Conservation (phyloP, 2,888 invertebrate genomes). For the Myopa tessellatipennis region DNA sequence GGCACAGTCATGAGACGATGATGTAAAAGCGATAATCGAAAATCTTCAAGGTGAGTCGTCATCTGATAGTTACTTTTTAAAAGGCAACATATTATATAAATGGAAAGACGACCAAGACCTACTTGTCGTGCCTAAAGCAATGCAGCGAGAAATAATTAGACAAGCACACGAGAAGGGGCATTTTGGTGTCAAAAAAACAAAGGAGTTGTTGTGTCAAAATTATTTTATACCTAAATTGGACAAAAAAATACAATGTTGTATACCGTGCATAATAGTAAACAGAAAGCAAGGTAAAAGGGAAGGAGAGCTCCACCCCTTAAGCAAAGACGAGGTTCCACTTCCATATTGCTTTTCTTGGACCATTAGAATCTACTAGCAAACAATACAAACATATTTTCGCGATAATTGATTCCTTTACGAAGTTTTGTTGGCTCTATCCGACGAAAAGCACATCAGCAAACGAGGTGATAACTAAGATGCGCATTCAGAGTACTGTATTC, state of each 20-base stretch:
- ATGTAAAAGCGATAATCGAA: constrained; percentile 41
- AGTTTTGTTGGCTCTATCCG: constrained; percentile 63
- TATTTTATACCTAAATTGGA: constrained; percentile 40
- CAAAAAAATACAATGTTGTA: constrained; percentile 39
- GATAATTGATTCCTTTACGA: constrained; percentile 61
- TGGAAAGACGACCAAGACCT: constrained; percentile 42
- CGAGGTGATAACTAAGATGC: constrained; percentile 57
- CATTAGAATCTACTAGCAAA: constrained; percentile 53
- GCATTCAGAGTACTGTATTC: constrained; percentile 56
- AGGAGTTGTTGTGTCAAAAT: constrained; percentile 33
- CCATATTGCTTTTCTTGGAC: constrained; percentile 61
- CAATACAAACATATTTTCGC: constrained; percentile 56
- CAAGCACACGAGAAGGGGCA: constrained; percentile 48
- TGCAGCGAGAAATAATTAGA: constrained; percentile 46
- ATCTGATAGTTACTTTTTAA: constrained; percentile 42
- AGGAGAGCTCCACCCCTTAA: constrained; percentile 45
- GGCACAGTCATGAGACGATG: constrained; percentile 44
- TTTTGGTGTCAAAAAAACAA: constrained; percentile 42
- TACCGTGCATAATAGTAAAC: constrained; percentile 39
- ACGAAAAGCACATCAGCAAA: constrained; percentile 53
- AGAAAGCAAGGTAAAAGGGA: constrained; percentile 46
- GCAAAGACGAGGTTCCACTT: constrained; percentile 45
- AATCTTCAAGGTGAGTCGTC: constrained; percentile 27
- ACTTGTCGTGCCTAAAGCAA: constrained; percentile 43
- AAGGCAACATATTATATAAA: constrained; percentile 39